These are phyloP conservation scores for Laupala kohalensis DNA, from an alignment of 1,140 invertebrate species.

Conservation along the genomic window DNA sequence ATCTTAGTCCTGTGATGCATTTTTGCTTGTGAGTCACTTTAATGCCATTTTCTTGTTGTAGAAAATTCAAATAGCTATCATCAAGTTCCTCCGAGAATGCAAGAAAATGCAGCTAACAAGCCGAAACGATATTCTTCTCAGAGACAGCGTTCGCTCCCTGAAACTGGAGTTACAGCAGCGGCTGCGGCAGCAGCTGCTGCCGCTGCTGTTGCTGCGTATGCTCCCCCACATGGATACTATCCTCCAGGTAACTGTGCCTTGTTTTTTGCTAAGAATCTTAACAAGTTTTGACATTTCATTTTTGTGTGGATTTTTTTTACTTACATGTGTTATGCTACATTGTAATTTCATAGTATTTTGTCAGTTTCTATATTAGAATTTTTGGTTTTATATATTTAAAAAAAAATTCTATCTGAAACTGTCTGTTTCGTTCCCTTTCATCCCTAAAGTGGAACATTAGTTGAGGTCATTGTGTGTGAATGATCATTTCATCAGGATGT, in stretches of 20 bases:
- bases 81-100: conserved; percentile 20
- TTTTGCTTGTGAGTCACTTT: not conserved
- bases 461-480: too few relatives aligned
- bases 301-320: too few relatives aligned
- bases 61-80: not conserved
- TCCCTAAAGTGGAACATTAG: too few relatives aligned
- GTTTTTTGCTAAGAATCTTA: not conserved
- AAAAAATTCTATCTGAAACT: too few relatives aligned
- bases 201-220: too few relatives aligned
- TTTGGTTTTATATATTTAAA: too few relatives aligned
- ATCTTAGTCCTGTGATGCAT: not conserved
- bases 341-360: too few relatives aligned
- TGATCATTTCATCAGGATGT: too few relatives aligned
- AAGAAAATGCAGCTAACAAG: conserved; percentile 31
- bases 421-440: too few relatives aligned
- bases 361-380: too few relatives aligned
- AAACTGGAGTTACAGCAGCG: conserved; percentile 29
- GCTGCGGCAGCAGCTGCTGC: conserved; percentile 22
- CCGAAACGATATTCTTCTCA: conserved; percentile 66
- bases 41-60: not conserved
- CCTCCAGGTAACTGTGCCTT: not conserved
- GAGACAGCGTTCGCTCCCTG: conserved; percentile 44
- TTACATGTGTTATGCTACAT: too few relatives aligned
- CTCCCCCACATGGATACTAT: conserved; percentile 1
- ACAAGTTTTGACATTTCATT: not conserved